These are phyloP conservation scores for Onchidella celtica DNA, from an alignment of 2,888 invertebrate genomes.

Conservation along the genomic window DNA sequence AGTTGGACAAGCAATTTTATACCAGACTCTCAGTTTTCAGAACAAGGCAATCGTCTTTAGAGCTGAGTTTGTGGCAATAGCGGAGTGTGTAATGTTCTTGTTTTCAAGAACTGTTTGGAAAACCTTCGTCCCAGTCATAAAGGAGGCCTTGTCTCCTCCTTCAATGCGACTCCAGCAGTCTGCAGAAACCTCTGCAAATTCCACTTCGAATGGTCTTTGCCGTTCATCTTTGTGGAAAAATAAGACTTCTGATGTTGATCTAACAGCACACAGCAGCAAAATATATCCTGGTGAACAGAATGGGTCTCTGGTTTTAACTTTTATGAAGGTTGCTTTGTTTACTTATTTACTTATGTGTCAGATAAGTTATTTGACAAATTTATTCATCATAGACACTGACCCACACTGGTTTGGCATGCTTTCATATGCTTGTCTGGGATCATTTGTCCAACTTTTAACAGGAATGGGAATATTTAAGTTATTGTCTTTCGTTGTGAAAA, in stretches of 20 bases:
- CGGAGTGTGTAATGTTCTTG: slow-evolving; percentile 21
- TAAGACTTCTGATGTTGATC: slow-evolving; percentile 20
- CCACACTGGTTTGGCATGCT: slow-evolving; percentile 57
- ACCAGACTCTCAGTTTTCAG: not conserved
- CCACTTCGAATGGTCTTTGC: not conserved
- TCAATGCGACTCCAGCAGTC: not conserved
- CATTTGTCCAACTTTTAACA: slow-evolving; percentile 45
- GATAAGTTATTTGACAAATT: slow-evolving; percentile 60
- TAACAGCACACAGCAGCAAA: not conserved
- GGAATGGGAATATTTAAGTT: slow-evolving; percentile 35
- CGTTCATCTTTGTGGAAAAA: not conserved
- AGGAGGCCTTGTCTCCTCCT: too few species aligned
- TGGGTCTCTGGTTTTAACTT: not conserved
- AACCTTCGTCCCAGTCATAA: slow-evolving; percentile 21
- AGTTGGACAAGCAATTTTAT: not conserved
- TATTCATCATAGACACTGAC: slow-evolving; percentile 60
- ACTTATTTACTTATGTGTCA: slow-evolving; percentile 55
- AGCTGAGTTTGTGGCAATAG: slow-evolving; percentile 4
- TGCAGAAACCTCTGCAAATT: not conserved
- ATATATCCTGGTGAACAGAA: too few species aligned
- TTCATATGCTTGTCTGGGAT: slow-evolving; percentile 48
- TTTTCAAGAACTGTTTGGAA: slow-evolving; percentile 30
- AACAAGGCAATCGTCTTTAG: slow-evolving; percentile 36
- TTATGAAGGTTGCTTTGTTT: slow-evolving; percentile 56
- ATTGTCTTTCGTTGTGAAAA: slow-evolving; percentile 16